phyloP scores from a whole-genome alignment of 2,113 vertebrate genomes.

The Siniperca knerii region DNA sequence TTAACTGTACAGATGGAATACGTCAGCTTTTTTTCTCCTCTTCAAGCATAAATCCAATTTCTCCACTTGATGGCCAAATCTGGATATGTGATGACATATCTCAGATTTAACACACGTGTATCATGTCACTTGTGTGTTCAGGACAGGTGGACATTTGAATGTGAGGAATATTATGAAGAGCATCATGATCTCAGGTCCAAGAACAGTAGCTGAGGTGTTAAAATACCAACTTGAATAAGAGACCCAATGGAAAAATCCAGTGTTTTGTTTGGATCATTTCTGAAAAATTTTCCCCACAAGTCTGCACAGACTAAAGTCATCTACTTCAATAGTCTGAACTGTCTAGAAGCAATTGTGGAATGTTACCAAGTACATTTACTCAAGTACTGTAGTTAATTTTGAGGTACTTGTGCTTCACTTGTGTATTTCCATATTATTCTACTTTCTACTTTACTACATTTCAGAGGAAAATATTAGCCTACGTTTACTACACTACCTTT shows the following conservation, averaged over 20 bases:
- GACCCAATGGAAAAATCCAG: too few relatives aligned
- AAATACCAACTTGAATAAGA: neutral
- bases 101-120: neutral
- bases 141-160: neutral
- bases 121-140: neutral
- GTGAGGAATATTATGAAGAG: neutral
- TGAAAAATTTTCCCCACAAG: neutral
- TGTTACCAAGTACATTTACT: neutral
- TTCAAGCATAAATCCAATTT: neutral
- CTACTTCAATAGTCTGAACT: neutral
- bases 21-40: neutral
- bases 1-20: conserved; percentile 8
- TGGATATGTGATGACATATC: neutral
- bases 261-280: neutral
- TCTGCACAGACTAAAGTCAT: neutral
- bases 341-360: neutral
- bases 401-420: neutral
- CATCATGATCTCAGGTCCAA: neutral
- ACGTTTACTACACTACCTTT: neutral
- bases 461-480: neutral
- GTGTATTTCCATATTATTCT: too few relatives aligned
- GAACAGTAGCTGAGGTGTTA: neutral
- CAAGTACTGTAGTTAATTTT: neutral
- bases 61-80: neutral
- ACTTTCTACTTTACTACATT: neutral